Percentiles rank a stretch among this genome's conserved stretches.
Conservation (phyloP, 1,140 invertebrate genomes). For the Trialeurodes vaporariorum region DNA sequence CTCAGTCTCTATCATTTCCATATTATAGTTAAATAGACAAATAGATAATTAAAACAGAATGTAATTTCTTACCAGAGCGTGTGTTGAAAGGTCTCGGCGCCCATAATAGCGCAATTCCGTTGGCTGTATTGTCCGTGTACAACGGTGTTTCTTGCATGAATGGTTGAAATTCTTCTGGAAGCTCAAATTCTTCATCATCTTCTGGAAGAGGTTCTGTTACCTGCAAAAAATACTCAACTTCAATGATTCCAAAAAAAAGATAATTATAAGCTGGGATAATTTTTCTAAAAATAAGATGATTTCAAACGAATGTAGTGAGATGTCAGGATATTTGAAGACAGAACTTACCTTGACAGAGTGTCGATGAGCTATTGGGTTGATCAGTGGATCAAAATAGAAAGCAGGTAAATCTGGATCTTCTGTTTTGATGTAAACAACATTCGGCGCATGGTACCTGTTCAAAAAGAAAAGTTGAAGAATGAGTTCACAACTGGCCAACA, state of each 20-base stretch:
- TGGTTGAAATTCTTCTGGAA: constrained; percentile 81
- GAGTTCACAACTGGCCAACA: too few species aligned
- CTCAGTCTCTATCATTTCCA: too few species aligned
- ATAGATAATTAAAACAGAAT: too few species aligned
- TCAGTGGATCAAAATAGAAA: constrained; percentile 99
- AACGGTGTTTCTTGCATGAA: constrained; percentile 90
- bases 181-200: constrained; percentile 88
- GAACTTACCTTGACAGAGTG: constrained; percentile 61
- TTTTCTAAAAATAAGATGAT: too few species aligned
- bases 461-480: constrained; percentile 32
- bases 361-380: constrained; percentile 96
- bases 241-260: too few species aligned
- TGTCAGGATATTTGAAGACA: constrained; percentile 8
- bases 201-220: constrained; percentile 74
- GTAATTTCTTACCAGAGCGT: constrained; percentile 70
- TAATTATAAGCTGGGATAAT: too few species aligned
- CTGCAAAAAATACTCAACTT: constrained; percentile 36
- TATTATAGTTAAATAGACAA: too few species aligned
- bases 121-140: constrained; percentile 97
- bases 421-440: constrained; percentile 98
- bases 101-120: constrained; percentile 97
- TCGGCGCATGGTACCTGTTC: constrained; percentile 98
- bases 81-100: constrained; percentile 96
- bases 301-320: too few species aligned
- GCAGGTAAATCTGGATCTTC: constrained; percentile 99